Base-by-base conservation (phyloP, 2,797 vertebrate species). In the Chrosomus eos region DNA sequence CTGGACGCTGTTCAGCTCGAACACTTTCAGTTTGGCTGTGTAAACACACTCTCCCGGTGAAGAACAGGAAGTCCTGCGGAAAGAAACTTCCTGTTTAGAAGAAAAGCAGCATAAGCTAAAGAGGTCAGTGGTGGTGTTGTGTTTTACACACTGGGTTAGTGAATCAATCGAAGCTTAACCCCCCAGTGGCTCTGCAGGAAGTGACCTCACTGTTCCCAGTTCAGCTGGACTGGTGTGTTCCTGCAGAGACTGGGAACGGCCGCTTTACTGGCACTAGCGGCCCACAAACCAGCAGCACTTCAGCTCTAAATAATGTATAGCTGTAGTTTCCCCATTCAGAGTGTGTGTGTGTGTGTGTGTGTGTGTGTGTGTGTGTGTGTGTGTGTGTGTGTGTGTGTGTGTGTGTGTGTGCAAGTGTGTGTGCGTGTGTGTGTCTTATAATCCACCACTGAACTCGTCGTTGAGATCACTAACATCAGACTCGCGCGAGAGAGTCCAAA, bases 221-320 rank as follows among this genome's bases (percentile, higher is more conserved):
- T 83, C 79, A 81, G 43, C 43, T 45, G 43, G 43, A 13, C 43
- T 13, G 3, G 1, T 14, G 43, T 45, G 43, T 45, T 45, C 43
- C 43, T 9, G 60, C 72, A 14, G 28, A 51, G 58, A 53, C 45
- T 68, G 88, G 87, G 78, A 89, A 66, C 64, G 28, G 74, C 74
- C 55, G 23, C 66, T 82, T 55, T 58, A 16, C 40, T 66, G 45
- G 67, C 76, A 71, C 71, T 84, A 86, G 87, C 80, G 90, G 86
- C 88, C 89, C 88, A 33, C 33, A 4, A 33, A 33, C 86, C 89
- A 87, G 90, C 91, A 85, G 84, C 81, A 91, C 89, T 89, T 86
- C 79, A 88, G 85, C 82, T 77, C 67, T 94, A 88, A 94, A 93
- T 94, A 94, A 94, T 93, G 90, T 33, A 94, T 82, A 79, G 84